A percentile compares a stretch with the other conserved stretches of the same genome.
Conservation (phyloP, 2,797 vertebrate species). For the Glossophaga mutica region DNA sequence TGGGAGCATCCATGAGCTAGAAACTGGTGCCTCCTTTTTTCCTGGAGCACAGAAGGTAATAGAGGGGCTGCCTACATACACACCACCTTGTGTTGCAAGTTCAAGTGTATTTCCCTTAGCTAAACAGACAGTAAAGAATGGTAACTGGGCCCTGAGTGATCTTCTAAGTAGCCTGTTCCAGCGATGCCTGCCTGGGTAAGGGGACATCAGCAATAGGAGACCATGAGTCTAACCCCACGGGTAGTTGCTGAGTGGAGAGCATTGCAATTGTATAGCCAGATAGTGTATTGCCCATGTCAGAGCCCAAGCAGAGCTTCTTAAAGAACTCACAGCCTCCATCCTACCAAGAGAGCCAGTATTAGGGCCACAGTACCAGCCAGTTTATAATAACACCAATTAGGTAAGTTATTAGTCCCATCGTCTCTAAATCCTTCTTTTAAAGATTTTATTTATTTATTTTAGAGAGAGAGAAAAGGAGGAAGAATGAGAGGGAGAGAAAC, state of each 20-base stretch:
- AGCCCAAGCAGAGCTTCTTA: background rate
- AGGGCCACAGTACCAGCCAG: background rate
- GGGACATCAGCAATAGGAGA: background rate
- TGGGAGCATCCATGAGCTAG: background rate
- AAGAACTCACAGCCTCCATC: background rate
- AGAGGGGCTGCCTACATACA: background rate
- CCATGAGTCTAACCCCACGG: background rate
- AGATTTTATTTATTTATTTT: too few species aligned
- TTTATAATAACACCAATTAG: background rate
- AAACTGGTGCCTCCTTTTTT: background rate
- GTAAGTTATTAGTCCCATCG: background rate
- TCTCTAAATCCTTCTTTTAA: background rate
- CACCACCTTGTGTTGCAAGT: background rate
- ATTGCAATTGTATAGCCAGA: background rate
- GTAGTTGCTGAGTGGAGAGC: background rate
- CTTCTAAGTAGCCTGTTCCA: background rate
- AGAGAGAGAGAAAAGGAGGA: too few species aligned
- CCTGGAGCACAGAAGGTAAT: background rate
- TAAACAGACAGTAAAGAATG: background rate
- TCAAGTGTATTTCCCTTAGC: background rate
- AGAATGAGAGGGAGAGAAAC: too few species aligned
- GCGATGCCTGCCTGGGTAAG: background rate
- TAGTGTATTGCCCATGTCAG: background rate
- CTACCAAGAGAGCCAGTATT: background rate
- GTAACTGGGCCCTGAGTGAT: background rate